Evolutionary conservation across 2,113 vertebrate species (phyloP).

Genomic region (Scopus umbretta): DNA sequence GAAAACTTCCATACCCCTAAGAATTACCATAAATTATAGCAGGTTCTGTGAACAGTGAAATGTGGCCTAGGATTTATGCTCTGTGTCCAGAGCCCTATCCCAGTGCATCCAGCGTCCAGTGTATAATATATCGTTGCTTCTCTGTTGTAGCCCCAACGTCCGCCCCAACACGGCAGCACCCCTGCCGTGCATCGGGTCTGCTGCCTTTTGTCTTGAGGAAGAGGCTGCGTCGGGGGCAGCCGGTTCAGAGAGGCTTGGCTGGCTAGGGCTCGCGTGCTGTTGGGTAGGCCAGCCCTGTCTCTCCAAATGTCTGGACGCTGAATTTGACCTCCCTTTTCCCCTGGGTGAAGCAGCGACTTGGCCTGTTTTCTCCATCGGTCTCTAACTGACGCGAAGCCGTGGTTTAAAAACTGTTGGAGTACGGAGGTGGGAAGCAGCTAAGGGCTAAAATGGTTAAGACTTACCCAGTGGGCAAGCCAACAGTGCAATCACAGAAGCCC

Average conservation of each 20-base stretch:
- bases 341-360: neutral
- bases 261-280: neutral
- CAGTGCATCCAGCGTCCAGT: neutral
- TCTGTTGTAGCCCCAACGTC: rapidly evolving
- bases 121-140: rapidly evolving
- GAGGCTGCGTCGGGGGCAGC: neutral
- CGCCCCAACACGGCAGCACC: neutral
- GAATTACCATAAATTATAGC: neutral
- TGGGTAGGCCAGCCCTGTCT: neutral
- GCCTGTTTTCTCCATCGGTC: neutral
- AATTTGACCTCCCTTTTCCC: neutral
- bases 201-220: neutral
- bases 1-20: neutral
- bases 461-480: neutral
- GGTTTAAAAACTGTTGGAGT: neutral
- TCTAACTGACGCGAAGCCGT: rapidly evolving
- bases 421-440: neutral
- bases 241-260: neutral
- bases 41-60: neutral
- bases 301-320: neutral
- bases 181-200: neutral
- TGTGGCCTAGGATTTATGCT: neutral
- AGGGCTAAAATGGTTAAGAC: neutral
- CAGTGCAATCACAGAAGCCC: neutral
- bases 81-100: neutral